Conservation (phyloP, 2,888 invertebrate genomes). For the Oithona nana region DNA sequence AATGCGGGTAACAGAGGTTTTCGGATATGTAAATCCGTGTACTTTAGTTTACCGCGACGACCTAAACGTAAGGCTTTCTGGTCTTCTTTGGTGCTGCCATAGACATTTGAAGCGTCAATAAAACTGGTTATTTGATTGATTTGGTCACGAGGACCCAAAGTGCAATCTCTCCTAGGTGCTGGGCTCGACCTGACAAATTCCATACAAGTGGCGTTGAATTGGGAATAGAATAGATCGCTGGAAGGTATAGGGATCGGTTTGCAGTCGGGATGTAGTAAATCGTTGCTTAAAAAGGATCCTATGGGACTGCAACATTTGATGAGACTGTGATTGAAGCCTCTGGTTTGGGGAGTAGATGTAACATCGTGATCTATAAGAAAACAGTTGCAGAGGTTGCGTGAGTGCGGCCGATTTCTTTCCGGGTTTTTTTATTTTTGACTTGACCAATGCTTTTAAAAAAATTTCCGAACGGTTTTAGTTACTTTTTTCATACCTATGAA, state of each 20-base stretch:
- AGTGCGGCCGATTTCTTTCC: too few species aligned
- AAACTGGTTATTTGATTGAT: conserved; percentile 61
- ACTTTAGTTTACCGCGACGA: conserved; percentile 21
- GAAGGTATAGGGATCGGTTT: conserved; percentile 53
- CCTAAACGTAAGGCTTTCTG: conserved; percentile 44
- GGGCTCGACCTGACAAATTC: conserved; percentile 58
- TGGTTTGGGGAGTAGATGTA: conserved; percentile 25
- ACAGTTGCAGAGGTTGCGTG: too few species aligned
- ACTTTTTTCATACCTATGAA: too few species aligned
- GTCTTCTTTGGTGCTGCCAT: conserved; percentile 52
- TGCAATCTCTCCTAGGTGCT: conserved; percentile 52
- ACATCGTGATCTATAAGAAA: conserved; percentile 71
- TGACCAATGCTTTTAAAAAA: too few species aligned
- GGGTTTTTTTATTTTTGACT: too few species aligned
- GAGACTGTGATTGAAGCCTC: conserved; percentile 12
- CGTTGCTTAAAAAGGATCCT: conserved; percentile 1
- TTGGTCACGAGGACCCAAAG: conserved; percentile 62
- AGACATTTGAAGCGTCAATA: conserved; percentile 60
- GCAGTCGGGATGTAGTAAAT: conserved; percentile 56
- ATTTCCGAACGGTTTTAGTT: too few species aligned
- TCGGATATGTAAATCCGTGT: conserved; percentile 22
- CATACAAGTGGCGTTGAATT: conserved; percentile 48
- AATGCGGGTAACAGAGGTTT: conserved; percentile 35
- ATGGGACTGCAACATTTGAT: conserved; percentile 9
- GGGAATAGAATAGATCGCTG: conserved; percentile 50